A percentile compares a stretch with the other conserved stretches of the same genome.
Conservation (phyloP, 2,113 vertebrate species). For the Lathamus discolor region DNA sequence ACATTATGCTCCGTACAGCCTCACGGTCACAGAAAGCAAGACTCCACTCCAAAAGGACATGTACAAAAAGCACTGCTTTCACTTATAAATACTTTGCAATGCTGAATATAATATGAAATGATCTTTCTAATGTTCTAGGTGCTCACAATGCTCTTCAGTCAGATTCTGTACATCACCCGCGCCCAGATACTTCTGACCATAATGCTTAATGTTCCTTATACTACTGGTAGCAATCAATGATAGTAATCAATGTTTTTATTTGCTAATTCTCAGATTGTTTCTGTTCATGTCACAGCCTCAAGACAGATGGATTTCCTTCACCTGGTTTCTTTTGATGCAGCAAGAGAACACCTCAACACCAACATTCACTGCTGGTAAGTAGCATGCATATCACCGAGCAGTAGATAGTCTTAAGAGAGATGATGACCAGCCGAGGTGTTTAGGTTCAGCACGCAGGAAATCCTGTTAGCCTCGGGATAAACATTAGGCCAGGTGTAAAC, state of each 20-base stretch:
- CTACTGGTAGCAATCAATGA: not conserved
- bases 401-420: not conserved
- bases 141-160: not conserved
- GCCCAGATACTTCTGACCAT: not conserved
- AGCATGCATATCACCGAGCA: not conserved
- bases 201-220: not conserved
- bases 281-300: not conserved
- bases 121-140: not conserved
- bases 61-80: not conserved
- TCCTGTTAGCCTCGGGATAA: constrained; percentile 48
- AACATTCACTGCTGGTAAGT: not conserved
- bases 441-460: not conserved
- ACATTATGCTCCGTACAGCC: not conserved
- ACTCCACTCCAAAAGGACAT: not conserved
- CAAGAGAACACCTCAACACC: not conserved
- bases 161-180: not conserved
- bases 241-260: not conserved
- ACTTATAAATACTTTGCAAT: not conserved
- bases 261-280: not conserved
- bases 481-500: constrained; percentile 44
- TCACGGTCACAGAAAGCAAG: not conserved
- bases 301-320: not conserved
- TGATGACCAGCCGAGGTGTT: not conserved
- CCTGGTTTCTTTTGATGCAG: not conserved
- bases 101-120: not conserved